Base-by-base conservation (phyloP, 92 coral and sea anemone species). In the Heliopora coerulea region DNA sequence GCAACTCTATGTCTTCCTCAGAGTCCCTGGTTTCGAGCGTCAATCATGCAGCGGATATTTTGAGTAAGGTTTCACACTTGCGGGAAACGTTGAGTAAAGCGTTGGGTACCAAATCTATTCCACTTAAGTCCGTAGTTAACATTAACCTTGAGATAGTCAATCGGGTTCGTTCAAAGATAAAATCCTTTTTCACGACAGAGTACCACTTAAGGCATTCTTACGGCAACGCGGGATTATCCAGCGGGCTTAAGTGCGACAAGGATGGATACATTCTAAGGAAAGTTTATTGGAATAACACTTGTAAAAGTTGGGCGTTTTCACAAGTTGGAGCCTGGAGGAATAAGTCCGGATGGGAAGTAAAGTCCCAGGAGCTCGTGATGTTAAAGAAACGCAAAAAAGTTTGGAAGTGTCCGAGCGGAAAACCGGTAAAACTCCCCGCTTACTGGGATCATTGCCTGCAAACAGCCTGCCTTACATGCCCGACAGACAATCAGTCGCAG, bases 381-480 rank as follows among this genome's bases (percentile, higher is more conserved):
- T 56, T 17, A 15, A 23, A 56, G 17, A 56, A 23, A 14, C 20
- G 26, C 20, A 6, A 23, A 17, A 56, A 23, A 3, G 28, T 6
- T 23, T 23, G 61, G 33, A 56, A 56, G 23, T 56, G 61, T 23
- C 61, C 28, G 30, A 56, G 13, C 3, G 61, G 61, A 8, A 9
- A 23, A 4, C 61, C 31, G 33, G 31, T 56, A 1, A 23, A 56
- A 23, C 33, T 56, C 13, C 61, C 61, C 3, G 1, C 61, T 23
- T 56, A 23, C 33, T 56, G 28, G 33, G 61, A 28, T 8, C 7
- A 23, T 31, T 56, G 61, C 17, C 33, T 1, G 3, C 30, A 56
- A 56, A 3, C 8, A 6, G 61, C 61, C 23, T 56, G 61, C 61
- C 61, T 23, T 31, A 56, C 28, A 17, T 56, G 61, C 33, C 61